Evolutionary conservation across 2,888 invertebrate species (phyloP), one percentile per base, ranked within the genome.

Genomic region (Petrolisthes cinctipes): DNA sequence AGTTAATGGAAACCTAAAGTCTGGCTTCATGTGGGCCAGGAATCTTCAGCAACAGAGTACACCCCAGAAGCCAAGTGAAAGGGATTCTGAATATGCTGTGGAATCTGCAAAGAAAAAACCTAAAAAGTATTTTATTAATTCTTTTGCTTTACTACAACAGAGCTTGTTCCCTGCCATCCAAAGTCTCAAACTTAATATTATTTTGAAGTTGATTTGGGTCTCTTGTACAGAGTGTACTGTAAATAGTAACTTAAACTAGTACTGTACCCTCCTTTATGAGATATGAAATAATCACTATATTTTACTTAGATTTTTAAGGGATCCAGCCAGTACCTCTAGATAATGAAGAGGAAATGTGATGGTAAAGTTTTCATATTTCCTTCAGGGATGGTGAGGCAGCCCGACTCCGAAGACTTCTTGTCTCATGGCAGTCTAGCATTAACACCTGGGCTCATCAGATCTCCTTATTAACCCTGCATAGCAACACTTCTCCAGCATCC

Each of bases 341-440:
- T 37, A 37, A 37, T 37, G 37, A 37, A 37, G 2, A 1, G 37
- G 37, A 37, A 37, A 37, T 37, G 37, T 37, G 37, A 37, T 37
- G 37, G 37, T 37, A 37, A 37, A 37, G 37, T 37, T 37, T 37
- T 37, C 37, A 37, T 37, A 61, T n/a, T 4, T n/a, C 14, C 20
- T 71, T n/a, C 73, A 83, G 83, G 73, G 51, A 83, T 83, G 83
- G 83, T 75, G 73, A 57, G 11, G 83, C 51, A 17, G 57, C 9
- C n/a, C 71, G 83, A 57, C 14, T 75, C 23, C 75, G 56, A 23
- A 20, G 57, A 37, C 75, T 83, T 11, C 20, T 75, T 54, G 73
- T 23, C 37, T 83, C 83, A 20, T 75, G 83, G 83, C 83, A 83
- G 37, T 83, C 83, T 11, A 75, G 57, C n/a, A 54, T 75, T 57